Conservation (phyloP, 2,888 invertebrate species). For the Oscheius myriophilus region DNA sequence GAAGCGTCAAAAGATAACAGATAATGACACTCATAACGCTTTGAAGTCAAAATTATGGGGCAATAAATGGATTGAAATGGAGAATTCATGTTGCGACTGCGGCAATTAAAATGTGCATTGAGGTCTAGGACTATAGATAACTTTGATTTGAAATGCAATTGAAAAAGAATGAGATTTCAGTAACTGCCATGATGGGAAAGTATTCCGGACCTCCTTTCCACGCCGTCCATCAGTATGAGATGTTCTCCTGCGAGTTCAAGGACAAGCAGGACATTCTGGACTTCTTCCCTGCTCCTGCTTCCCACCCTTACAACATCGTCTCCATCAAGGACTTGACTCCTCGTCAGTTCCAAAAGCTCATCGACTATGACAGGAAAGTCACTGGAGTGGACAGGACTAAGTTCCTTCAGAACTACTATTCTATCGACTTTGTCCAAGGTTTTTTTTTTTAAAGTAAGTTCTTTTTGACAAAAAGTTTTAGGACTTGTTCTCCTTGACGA, state of each 20-base stretch:
- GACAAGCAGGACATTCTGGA: slow-evolving; percentile 17
- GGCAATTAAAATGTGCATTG: no score
- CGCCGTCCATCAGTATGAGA: slow-evolving; percentile 15
- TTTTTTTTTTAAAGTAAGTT: background rate
- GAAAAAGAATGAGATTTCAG: slow-evolving; percentile 11
- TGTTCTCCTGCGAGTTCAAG: slow-evolving; percentile 24
- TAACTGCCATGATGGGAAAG: slow-evolving; percentile 30
- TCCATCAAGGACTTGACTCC: slow-evolving; percentile 28
- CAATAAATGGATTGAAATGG: no score
- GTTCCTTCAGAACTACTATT: slow-evolving; percentile 26
- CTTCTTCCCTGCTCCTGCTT: slow-evolving; percentile 27
- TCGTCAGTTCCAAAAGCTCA: slow-evolving; percentile 27
- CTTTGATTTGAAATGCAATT: background rate
- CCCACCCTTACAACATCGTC: slow-evolving; percentile 19
- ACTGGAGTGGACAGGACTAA: slow-evolving; percentile 28
- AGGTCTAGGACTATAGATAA: no score
- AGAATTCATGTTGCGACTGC: no score
- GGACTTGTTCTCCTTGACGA: slow-evolving; percentile 18
- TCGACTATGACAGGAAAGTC: slow-evolving; percentile 29
- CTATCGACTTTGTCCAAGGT: slow-evolving; percentile 24
- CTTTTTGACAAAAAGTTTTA: slow-evolving; percentile 1
- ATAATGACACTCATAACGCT: no score
- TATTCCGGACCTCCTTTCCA: slow-evolving; percentile 29
- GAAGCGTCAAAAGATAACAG: no score
- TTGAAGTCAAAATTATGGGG: no score